Percentiles rank a stretch among this genome's conserved stretches.
Evolutionary conservation across 2,797 vertebrate species (phyloP).

Genomic region (Eulemur coronatus): DNA sequence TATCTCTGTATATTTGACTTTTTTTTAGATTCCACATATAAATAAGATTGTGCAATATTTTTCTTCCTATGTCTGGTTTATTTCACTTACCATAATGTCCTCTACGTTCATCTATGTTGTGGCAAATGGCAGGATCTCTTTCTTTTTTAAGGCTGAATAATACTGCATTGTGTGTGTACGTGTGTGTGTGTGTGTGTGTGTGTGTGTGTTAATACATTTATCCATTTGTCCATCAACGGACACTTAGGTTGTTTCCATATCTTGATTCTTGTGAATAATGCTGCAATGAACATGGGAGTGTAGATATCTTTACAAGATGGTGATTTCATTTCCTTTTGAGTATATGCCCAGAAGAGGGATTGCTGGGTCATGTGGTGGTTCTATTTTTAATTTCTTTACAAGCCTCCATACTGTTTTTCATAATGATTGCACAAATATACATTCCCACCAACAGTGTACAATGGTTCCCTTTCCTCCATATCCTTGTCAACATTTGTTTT

Average conservation of each 20-base stretch:
- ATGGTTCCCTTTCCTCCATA: background rate
- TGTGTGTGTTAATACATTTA: background rate
- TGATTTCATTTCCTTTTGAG: background rate
- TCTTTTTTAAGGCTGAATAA: background rate
- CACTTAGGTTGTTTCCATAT: background rate
- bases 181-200: no score
- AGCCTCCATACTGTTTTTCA: background rate
- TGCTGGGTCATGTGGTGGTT: background rate
- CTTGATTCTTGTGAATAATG: background rate
- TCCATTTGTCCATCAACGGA: background rate
- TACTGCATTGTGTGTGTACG: background rate
- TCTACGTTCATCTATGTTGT: background rate
- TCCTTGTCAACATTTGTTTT: background rate
- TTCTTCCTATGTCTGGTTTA: background rate
- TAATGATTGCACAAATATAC: background rate
- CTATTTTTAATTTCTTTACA: background rate
- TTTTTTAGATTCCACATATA: background rate
- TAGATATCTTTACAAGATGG: background rate
- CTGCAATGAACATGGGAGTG: background rate
- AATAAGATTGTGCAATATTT: background rate
- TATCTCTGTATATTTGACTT: background rate
- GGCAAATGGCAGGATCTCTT: background rate
- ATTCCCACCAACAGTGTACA: background rate
- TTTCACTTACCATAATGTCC: background rate
- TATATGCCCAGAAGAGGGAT: background rate